These are phyloP conservation scores for Trachops cirrhosus DNA, from an alignment of 2,797 vertebrate genomes.

Conservation along the genomic window DNA sequence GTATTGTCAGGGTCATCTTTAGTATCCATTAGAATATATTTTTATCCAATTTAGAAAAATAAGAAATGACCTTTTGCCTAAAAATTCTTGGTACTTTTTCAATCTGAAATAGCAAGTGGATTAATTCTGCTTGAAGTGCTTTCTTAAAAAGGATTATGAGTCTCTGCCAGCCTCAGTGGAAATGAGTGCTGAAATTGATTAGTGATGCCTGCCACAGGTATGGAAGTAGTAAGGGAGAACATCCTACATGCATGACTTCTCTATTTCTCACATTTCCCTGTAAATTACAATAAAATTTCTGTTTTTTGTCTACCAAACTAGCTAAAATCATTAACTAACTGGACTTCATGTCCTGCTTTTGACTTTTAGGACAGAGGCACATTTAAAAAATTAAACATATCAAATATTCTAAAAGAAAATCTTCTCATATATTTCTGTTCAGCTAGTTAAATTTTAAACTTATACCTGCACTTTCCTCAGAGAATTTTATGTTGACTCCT, in stretches of 20 bases:
- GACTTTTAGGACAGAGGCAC: neutral
- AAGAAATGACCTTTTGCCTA: neutral
- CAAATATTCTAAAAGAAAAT: constrained; percentile 6
- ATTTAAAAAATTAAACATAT: neutral
- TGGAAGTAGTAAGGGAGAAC: neutral
- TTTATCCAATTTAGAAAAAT: neutral
- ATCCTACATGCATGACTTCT: neutral
- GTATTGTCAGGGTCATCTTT: neutral
- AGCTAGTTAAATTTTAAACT: constrained; percentile 16
- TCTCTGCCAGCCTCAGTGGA: neutral
- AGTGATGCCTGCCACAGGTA: neutral
- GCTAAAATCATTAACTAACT: neutral
- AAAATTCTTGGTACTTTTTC: constrained; percentile 3
- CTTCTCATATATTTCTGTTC: neutral
- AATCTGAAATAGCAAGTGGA: neutral
- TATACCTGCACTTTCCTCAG: neutral
- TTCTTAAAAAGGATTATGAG: neutral
- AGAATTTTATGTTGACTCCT: neutral
- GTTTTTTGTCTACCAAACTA: neutral
- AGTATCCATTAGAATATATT: neutral
- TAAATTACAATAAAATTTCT: neutral
- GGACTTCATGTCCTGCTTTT: neutral
- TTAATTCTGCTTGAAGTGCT: neutral
- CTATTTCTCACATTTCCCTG: neutral
- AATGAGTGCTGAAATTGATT: neutral